Evolutionary conservation across 2,888 invertebrate genomes (phyloP).

Genomic region (Phaedon cochleariae): DNA sequence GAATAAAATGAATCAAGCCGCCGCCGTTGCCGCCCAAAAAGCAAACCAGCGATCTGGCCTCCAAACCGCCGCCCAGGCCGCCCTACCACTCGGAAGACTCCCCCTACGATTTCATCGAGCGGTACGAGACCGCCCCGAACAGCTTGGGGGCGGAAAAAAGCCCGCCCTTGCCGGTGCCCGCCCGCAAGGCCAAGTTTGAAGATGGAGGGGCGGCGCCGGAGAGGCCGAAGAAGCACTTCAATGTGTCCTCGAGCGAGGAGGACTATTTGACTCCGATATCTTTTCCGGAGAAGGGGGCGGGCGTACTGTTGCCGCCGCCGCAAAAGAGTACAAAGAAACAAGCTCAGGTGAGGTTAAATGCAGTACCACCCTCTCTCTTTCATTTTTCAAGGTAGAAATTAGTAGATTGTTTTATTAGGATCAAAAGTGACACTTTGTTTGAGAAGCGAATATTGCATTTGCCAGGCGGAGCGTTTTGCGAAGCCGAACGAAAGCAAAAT

Average conservation of each 20-base stretch:
- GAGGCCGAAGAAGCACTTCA: constrained; percentile 56
- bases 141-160: constrained; percentile 58
- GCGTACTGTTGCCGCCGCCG: constrained; percentile 65
- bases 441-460: too few relatives aligned
- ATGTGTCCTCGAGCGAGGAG: constrained; percentile 61
- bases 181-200: constrained; percentile 65
- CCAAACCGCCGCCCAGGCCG: constrained; percentile 73
- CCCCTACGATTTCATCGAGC: constrained; percentile 67
- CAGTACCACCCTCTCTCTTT: too few relatives aligned
- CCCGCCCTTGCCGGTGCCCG: constrained; percentile 71
- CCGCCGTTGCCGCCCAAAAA: constrained; percentile 80
- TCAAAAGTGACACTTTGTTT: too few relatives aligned
- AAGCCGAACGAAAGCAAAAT: too few relatives aligned
- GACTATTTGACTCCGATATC: constrained; percentile 74
- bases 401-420: too few relatives aligned
- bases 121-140: constrained; percentile 59
- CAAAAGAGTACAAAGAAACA: constrained; percentile 52
- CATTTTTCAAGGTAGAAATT: too few relatives aligned
- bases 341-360: constrained; percentile 23
- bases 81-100: constrained; percentile 66
- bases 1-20: too few relatives aligned
- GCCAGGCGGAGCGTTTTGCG: too few relatives aligned
- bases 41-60: constrained; percentile 66
- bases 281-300: constrained; percentile 41
- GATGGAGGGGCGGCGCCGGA: constrained; percentile 58